phyloP scores from a whole-genome alignment of 2,113 vertebrate species.

The Baryphthengus martii region DNA sequence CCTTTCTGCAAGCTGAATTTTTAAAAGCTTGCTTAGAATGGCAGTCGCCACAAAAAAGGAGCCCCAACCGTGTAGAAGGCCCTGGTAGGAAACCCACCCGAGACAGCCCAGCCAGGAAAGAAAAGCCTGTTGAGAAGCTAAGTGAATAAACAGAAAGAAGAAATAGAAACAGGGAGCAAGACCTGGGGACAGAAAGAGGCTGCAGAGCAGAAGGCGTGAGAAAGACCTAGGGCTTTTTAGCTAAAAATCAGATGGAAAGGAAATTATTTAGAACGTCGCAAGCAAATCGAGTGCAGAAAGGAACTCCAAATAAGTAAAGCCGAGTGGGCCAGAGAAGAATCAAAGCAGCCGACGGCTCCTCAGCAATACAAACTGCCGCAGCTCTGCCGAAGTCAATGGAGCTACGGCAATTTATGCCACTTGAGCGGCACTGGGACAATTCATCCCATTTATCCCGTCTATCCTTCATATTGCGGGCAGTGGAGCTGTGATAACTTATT shows the following conservation, averaged over 20 bases:
- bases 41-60: not conserved
- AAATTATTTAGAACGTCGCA: conserved; percentile 9
- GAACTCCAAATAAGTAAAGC: conserved; percentile 27
- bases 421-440: not conserved
- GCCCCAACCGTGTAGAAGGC: too few relatives aligned
- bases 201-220: not conserved
- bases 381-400: conserved; percentile 8
- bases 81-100: not conserved
- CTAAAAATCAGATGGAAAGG: conserved; percentile 16
- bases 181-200: not conserved
- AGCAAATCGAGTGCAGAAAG: conserved; percentile 29
- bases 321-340: conserved; percentile 35
- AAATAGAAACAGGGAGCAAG: not conserved
- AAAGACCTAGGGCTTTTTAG: conserved; percentile 10
- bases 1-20: not conserved
- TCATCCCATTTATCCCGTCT: not conserved
- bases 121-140: conserved; percentile 5
- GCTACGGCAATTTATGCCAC: not conserved
- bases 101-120: not conserved
- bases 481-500: not conserved
- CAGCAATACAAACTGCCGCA: not conserved
- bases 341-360: not conserved
- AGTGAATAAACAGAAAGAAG: not conserved
- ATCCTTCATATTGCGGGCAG: not conserved
- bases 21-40: not conserved